Evolutionary conservation across 2,888 invertebrate species (phyloP), one percentile per base, ranked within the genome.

Genomic region (Mylabris sibirica): DNA sequence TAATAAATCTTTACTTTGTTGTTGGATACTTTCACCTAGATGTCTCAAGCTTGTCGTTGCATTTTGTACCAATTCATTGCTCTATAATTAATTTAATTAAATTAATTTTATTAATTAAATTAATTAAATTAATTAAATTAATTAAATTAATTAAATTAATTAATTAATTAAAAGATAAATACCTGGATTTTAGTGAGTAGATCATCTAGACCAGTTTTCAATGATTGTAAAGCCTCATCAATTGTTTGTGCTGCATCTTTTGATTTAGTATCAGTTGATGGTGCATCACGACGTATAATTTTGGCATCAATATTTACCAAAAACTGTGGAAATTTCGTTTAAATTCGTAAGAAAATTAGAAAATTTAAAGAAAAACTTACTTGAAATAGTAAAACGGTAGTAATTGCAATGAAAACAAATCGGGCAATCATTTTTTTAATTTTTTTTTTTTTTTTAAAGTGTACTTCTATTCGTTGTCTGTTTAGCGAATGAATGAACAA

Each of bases 181-280:
- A 78, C 80, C 74, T 80, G 75, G 24, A 80, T 72, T 63, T 79
- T 79, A 17, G 73, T 71, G 3, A 77, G 69, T 0, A 80, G 65
- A 20, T 80, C 77, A 14, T 79, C 74, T 3, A 80, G 59, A 9
- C 76, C 74, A 22, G 72, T 60, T 66, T 78, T 76, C 44, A 80
- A 64, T 0, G 74, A 74, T 14, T 78, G 63, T 2, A 78, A 66
- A n/a, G 79, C 77, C 1, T 79, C 78, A 41, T 79, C 79, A 20
- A 81, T 68, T 6, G 77, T 71, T 67, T 76, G 70, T 34, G 70
- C 67, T 41, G 76, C 72, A 61, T 75, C 72, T 41, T 71, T 70
- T 30, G 38, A 30, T 5, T 35, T 59, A 1, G 4, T 17, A 14
- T n/a, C 41, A n/a, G 44, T 1, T 2, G 38, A 3, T 2, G 44